These are phyloP conservation scores for Caloenas nicobarica DNA, from an alignment of 2,113 vertebrate species.

Conservation along the genomic window DNA sequence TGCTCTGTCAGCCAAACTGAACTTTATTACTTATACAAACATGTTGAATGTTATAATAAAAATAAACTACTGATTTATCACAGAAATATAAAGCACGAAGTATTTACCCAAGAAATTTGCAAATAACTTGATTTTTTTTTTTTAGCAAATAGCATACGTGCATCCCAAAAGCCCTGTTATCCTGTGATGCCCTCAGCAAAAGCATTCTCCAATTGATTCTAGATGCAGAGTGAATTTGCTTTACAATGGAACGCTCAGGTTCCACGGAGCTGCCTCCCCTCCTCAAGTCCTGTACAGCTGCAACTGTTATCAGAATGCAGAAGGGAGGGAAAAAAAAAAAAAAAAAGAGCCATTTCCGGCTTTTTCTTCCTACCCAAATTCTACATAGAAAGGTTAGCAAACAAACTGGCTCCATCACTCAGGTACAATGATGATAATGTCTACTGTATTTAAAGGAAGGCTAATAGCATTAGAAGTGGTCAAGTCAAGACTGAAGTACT, in stretches of 20 bases:
- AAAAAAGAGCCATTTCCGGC: background rate
- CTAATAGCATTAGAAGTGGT: background rate
- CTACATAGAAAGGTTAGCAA: background rate
- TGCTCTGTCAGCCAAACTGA: background rate
- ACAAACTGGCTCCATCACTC: background rate
- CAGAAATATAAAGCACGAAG: background rate
- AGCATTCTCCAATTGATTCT: background rate
- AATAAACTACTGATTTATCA: background rate
- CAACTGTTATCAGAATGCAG: background rate
- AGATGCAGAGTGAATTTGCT: background rate
- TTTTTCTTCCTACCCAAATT: background rate
- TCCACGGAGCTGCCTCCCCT: background rate
- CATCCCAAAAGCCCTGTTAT: background rate
- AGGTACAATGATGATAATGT: background rate
- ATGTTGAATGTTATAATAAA: background rate
- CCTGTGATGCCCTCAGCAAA: background rate
- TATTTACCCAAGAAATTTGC: background rate
- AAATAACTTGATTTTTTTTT: background rate
- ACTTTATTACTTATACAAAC: background rate
- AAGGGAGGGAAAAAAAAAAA: fast-evolving
- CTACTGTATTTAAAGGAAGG: background rate
- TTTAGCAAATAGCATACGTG: background rate
- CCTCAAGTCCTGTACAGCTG: background rate
- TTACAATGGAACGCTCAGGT: background rate
- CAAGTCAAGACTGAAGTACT: background rate